Evolutionary conservation across 2,113 vertebrate species (phyloP).

Genomic region (Pomatostomus ruficeps): DNA sequence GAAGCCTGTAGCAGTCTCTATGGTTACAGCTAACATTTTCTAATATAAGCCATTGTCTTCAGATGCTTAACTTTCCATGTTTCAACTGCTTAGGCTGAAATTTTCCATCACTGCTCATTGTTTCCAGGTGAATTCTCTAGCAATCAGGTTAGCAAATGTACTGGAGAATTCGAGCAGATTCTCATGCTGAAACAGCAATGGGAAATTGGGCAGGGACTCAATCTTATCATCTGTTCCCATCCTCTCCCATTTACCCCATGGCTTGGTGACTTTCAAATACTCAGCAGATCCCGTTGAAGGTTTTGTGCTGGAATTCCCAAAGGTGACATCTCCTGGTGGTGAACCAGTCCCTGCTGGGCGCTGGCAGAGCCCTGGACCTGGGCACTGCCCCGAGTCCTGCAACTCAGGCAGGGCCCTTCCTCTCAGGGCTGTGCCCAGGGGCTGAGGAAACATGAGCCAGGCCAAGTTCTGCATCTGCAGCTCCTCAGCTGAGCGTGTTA

Average conservation of each 20-base stretch:
- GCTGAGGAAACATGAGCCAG: not conserved
- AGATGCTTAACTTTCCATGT: conserved; percentile 45
- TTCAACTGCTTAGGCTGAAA: conserved; percentile 50
- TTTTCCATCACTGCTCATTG: conserved; percentile 43
- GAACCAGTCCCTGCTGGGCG: not conserved
- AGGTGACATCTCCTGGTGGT: not conserved
- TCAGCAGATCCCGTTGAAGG: not conserved
- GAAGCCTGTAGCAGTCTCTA: conserved; percentile 49
- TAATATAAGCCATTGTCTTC: conserved; percentile 59
- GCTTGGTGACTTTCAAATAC: not conserved
- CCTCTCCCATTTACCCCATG: not conserved
- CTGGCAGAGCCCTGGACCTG: not conserved
- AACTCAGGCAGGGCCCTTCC: not conserved
- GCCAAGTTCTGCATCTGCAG: not conserved
- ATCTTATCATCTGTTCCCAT: not conserved
- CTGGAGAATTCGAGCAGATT: conserved; percentile 9
- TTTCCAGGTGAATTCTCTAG: conserved; percentile 55
- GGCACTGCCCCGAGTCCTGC: not conserved
- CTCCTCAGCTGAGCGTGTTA: not conserved
- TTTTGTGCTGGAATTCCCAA: not conserved
- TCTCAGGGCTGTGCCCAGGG: no score
- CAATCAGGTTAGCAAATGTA: conserved; percentile 50
- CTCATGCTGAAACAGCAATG: not conserved
- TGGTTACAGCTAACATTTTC: conserved; percentile 55
- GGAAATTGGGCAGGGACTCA: not conserved